A percentile compares a stretch with the other conserved stretches of the same genome.
phyloP scores from a whole-genome alignment of 2,113 vertebrate species.

The Cinclus mexicanus region DNA sequence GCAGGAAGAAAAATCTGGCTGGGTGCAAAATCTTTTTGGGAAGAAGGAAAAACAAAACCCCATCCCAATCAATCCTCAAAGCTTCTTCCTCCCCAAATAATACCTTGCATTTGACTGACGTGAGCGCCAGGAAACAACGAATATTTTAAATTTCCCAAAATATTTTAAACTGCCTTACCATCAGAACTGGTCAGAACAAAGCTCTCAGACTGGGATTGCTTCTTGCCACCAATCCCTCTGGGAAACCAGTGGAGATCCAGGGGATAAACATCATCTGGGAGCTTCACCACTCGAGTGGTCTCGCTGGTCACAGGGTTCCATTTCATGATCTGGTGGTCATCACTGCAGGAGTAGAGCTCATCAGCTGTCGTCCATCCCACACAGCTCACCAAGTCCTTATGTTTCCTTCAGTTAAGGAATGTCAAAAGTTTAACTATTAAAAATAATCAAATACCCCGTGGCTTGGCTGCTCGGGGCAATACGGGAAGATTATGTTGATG shows the following conservation, averaged over 20 bases:
- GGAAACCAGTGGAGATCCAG: constrained; percentile 94
- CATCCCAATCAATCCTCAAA: neutral
- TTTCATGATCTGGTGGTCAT: constrained; percentile 91
- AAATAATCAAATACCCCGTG: neutral
- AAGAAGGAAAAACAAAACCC: neutral
- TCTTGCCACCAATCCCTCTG: constrained; percentile 85
- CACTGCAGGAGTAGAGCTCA: constrained; percentile 92
- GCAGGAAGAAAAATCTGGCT: neutral
- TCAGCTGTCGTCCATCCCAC: constrained; percentile 95
- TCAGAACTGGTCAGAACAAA: constrained; percentile 95
- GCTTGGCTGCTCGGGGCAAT: neutral
- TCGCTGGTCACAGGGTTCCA: constrained; percentile 92
- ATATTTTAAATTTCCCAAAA: neutral
- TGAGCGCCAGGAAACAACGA: neutral
- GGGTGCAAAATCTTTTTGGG: neutral
- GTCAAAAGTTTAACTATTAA: neutral
- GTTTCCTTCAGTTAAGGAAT: constrained; percentile 82
- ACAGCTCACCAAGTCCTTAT: constrained; percentile 94
- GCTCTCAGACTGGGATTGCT: constrained; percentile 85
- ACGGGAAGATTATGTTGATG: neutral
- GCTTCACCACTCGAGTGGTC: constrained; percentile 81
- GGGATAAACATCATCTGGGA: constrained; percentile 89
- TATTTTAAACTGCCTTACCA: constrained; percentile 74
- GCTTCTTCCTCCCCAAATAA: neutral
- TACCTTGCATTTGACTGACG: too few species aligned